Evolutionary conservation across 2,888 invertebrate genomes (phyloP).

Genomic region (Andrena trimmerana): DNA sequence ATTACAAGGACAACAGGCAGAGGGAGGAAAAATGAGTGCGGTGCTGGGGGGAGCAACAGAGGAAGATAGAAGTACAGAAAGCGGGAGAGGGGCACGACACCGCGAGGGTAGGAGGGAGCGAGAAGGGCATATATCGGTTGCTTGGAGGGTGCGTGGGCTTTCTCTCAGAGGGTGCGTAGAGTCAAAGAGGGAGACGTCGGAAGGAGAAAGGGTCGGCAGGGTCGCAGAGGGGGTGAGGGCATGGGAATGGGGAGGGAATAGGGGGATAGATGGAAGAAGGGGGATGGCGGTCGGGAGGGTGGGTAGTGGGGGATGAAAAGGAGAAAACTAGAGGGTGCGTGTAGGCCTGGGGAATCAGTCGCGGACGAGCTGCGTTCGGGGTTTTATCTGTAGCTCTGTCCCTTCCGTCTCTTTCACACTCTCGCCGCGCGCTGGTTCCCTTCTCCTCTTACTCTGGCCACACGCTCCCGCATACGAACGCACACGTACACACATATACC

Average conservation of each 20-base stretch:
- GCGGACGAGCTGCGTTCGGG: slow-evolving; percentile 84
- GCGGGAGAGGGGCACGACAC: slow-evolving; percentile 33
- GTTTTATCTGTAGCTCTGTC: slow-evolving; percentile 82
- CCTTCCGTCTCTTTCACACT: slow-evolving; percentile 70
- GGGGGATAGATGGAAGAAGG: slow-evolving; percentile 52
- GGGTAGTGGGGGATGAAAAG: slow-evolving; percentile 79
- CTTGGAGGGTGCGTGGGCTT: slow-evolving; percentile 80
- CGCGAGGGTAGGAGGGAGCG: slow-evolving; percentile 40
- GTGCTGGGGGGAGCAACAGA: slow-evolving; percentile 35
- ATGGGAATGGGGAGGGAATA: slow-evolving; percentile 44
- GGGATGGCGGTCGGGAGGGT: slow-evolving; percentile 70
- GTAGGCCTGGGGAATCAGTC: slow-evolving; percentile 85
- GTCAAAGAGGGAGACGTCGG: slow-evolving; percentile 76
- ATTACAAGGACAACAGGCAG: slow-evolving; percentile 49
- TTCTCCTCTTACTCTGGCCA: slow-evolving; percentile 34
- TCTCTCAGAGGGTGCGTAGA: slow-evolving; percentile 80
- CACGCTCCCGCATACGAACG: slow-evolving; percentile 13
- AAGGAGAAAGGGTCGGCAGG: slow-evolving; percentile 74
- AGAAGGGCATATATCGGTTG: slow-evolving; percentile 66
- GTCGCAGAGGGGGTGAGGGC: slow-evolving; percentile 60
- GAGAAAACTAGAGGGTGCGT: slow-evolving; percentile 84
- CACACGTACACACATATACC: neutral
- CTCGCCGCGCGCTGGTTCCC: slow-evolving; percentile 62
- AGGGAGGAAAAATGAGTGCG: slow-evolving; percentile 43
- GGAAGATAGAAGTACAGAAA: slow-evolving; percentile 37